phyloP scores from a whole-genome alignment of 2,888 invertebrate species.

The Onthophagus sagittarius region DNA sequence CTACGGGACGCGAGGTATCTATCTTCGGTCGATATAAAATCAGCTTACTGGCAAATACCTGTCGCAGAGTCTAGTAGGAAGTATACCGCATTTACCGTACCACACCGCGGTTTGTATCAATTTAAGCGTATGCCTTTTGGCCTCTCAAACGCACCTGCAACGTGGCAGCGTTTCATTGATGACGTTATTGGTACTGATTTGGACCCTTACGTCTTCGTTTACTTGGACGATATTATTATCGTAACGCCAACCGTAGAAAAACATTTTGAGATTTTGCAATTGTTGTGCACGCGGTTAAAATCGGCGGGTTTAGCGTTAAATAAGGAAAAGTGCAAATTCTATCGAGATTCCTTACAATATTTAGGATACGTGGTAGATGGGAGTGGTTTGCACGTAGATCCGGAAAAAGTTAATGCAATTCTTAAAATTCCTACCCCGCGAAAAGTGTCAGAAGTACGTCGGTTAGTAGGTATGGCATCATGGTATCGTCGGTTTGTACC shows the following conservation, averaged over 20 bases:
- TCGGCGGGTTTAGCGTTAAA: slow-evolving; percentile 29
- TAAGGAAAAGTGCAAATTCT: slow-evolving; percentile 31
- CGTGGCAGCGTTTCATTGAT: slow-evolving; percentile 35
- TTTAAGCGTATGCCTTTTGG: slow-evolving; percentile 35
- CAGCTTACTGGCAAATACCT: slow-evolving; percentile 36
- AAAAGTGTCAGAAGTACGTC: slow-evolving; percentile 23
- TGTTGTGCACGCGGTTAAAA: slow-evolving; percentile 22
- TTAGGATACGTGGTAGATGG: slow-evolving; percentile 36
- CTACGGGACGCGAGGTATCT: slow-evolving; percentile 33
- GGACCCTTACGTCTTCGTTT: slow-evolving; percentile 27
- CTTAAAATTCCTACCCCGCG: slow-evolving; percentile 24
- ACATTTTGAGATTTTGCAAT: slow-evolving; percentile 23
- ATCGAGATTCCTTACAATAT: slow-evolving; percentile 28
- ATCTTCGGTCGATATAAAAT: slow-evolving; percentile 29
- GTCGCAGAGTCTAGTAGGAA: slow-evolving; percentile 26
- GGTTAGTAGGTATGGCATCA: slow-evolving; percentile 25
- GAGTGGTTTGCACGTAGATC: slow-evolving; percentile 30
- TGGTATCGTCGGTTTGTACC: slow-evolving; percentile 27
- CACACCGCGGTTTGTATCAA: slow-evolving; percentile 26
- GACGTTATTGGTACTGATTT: slow-evolving; percentile 30
- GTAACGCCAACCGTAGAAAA: slow-evolving; percentile 16
- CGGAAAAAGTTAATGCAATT: slow-evolving; percentile 27
- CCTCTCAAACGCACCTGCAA: slow-evolving; percentile 31
- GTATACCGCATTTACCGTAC: slow-evolving; percentile 29
- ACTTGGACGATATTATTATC: slow-evolving; percentile 23